Percentiles rank a stretch among this genome's conserved stretches.
These are phyloP conservation scores for Triplophysa siluroides DNA, from an alignment of 2,113 vertebrate genomes.

Conservation along the genomic window DNA sequence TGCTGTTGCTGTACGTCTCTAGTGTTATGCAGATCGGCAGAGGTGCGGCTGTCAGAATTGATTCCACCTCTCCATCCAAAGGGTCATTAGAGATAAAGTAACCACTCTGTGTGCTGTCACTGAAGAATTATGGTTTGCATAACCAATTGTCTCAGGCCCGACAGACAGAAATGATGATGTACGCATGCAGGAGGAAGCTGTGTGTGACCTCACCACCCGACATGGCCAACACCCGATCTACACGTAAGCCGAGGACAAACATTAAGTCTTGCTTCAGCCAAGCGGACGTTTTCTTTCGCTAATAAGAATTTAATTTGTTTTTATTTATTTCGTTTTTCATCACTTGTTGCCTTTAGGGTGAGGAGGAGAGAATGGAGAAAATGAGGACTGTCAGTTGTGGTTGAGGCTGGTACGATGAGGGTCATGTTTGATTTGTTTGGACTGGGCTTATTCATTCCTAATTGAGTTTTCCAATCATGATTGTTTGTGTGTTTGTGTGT, in stretches of 20 bases:
- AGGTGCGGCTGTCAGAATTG: slow-evolving; percentile 75
- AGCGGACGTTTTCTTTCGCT: not conserved
- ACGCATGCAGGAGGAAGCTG: not conserved
- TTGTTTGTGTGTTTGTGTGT: slow-evolving; percentile 20
- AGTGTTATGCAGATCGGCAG: slow-evolving; percentile 51
- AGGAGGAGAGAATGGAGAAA: not conserved
- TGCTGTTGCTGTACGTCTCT: slow-evolving; percentile 55
- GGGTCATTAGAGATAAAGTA: slow-evolving; percentile 72
- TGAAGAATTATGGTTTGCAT: slow-evolving; percentile 73
- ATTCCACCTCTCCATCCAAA: slow-evolving; percentile 64
- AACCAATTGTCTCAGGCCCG: slow-evolving; percentile 68
- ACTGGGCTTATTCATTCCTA: slow-evolving; percentile 13
- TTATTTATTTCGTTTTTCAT: slow-evolving; percentile 6
- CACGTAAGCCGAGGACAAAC: not conserved
- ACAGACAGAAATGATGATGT: slow-evolving; percentile 54
- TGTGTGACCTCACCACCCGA: slow-evolving; percentile 26
- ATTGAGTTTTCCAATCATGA: slow-evolving; percentile 48
- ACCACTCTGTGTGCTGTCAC: slow-evolving; percentile 67
- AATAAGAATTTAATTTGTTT: not conserved
- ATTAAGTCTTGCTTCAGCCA: not conserved
- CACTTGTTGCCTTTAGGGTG: not conserved
- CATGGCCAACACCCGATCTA: not conserved
- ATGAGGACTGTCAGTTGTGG: slow-evolving; percentile 17
- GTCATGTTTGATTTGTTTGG: not conserved
- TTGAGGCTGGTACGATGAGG: not conserved